Evolutionary conservation across 1,140 invertebrate genomes (phyloP).

Genomic region (Pseudomyrmex pallidus): DNA sequence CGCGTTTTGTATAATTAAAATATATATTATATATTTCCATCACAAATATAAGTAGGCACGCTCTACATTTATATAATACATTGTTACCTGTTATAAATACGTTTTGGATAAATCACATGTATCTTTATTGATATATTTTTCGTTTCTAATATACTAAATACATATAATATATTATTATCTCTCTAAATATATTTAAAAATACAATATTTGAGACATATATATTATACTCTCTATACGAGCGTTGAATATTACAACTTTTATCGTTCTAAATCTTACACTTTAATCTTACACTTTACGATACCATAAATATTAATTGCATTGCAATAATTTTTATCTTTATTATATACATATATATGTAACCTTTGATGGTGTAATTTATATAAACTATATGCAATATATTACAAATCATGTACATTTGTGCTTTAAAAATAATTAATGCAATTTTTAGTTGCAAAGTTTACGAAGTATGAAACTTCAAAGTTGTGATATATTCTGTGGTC

Average conservation of each 20-base stretch:
- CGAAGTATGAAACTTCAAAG: conserved; percentile 28
- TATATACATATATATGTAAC: conserved; percentile 1
- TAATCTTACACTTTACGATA: conserved; percentile 21
- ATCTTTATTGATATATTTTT: conserved; percentile 14
- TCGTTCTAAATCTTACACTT: background rate
- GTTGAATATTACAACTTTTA: conserved; percentile 13
- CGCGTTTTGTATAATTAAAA: conserved; percentile 28
- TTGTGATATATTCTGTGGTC: conserved; percentile 42
- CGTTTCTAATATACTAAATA: conserved; percentile 11
- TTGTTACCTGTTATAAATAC: conserved; percentile 37
- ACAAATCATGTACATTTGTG: conserved; percentile 9
- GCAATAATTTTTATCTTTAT: conserved; percentile 35
- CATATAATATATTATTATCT: background rate
- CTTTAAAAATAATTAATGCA: conserved; percentile 26
- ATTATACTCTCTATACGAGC: conserved; percentile 10
- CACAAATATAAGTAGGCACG: conserved; percentile 2
- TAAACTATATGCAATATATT: conserved; percentile 5
- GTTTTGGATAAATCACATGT: conserved; percentile 3
- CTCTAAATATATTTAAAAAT: too few relatives aligned
- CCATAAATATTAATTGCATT: conserved; percentile 9
- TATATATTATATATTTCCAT: conserved; percentile 27
- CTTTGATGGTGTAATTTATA: background rate
- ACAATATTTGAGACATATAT: background rate
- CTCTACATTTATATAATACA: conserved; percentile 31
- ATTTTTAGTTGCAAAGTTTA: background rate